Evolutionary conservation across 2,888 invertebrate species (phyloP), one percentile per base, ranked within the genome.

Genomic region (Nesidiocoris tenuis): DNA sequence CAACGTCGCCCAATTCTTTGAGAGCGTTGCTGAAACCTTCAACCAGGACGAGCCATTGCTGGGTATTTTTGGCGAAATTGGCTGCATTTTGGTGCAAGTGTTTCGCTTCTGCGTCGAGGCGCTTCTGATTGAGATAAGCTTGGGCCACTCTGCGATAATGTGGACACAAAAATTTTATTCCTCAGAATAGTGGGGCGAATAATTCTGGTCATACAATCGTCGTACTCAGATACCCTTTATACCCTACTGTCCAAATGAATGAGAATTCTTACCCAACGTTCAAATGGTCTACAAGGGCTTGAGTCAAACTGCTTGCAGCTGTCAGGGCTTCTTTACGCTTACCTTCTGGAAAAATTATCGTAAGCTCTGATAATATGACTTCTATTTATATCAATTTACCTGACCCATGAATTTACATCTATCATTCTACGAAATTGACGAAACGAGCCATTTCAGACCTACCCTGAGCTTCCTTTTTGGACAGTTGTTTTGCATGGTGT

Each of bases 1-100:
- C 97, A 0, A 98, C 97, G 86, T 99, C 98, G 0, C 99, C 99
- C 74, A 99, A 90, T 86, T 99, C 98, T 87, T 98, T 94, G 1
- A 95, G 85, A 0, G 94, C 91, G 82, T 92, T 90, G 81, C 93
- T 94, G 82, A 95, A 94, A 78, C 90, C 91, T 83, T 95, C 94
- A 0, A 95, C 93, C 68, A 98, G 86, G 79, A 91, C 91, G n/a
- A 98, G 85, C 98, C 98, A 99, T 81, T 97, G 96, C 80, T 95
- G 92, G 0, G 98, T 97, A 84, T 98, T 98, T 84, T 96, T 96
- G 0, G 95, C 91, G 86, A 99, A 96, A 83, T 95, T 95, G 2
- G 93, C 90, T 3, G 98, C 96, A 82, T 96, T 97, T 78, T 91
- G 90, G 82, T 98, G 97, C 67, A 99, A 86, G 79, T 95, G 91